Base-by-base conservation (phyloP, 2,888 invertebrate species). In the Pocota personata region DNA sequence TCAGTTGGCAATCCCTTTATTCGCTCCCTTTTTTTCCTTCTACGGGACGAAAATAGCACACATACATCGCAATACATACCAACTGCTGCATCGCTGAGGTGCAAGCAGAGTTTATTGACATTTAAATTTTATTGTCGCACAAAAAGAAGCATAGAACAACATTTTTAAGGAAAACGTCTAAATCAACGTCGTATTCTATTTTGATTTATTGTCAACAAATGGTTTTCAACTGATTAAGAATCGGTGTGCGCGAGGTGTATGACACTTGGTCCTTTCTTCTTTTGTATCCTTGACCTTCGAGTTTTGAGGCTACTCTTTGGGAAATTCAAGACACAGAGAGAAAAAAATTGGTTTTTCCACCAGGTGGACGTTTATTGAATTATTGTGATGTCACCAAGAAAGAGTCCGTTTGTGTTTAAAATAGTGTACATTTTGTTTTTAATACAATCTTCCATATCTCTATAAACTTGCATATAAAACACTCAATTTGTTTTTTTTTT, bases 41-140 rank as follows among this genome's bases (percentile, higher is more conserved):
- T 62, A 32, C 21, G 1, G 35, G 40, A 58, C 50, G 40, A 72
- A 73, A 73, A 80, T 72, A 78, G 72, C 48, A 71, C 50, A 57
- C 46, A 35, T 27, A 32, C 14, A 66, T n/a, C n/a, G 16, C 14
- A 21, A 32, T 12, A 27, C 48, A 30, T 40, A 24, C 60, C 72
- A 73, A 77, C 48, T 48, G 40, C 58, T 30, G 48, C 64, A 58
- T 50, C 50, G 35, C 52, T 73, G 60, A 73, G 73, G 73, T 80
- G 80, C 50, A 60, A 24, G 16, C 21, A 40, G 62, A 82, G 82
- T 82, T 69, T 69, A 76, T 62, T 76, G 75, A 67, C 75, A 82
- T 82, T 75, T 75, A 67, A 75, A 46, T 80, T 75, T 64, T 35
- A 12, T 24, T 77, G 32, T 48, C 71, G 14, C 10, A 52, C 32